Evolutionary conservation across 2,113 vertebrate genomes (phyloP).

Genomic region (Paradoxurus hermaphroditus): DNA sequence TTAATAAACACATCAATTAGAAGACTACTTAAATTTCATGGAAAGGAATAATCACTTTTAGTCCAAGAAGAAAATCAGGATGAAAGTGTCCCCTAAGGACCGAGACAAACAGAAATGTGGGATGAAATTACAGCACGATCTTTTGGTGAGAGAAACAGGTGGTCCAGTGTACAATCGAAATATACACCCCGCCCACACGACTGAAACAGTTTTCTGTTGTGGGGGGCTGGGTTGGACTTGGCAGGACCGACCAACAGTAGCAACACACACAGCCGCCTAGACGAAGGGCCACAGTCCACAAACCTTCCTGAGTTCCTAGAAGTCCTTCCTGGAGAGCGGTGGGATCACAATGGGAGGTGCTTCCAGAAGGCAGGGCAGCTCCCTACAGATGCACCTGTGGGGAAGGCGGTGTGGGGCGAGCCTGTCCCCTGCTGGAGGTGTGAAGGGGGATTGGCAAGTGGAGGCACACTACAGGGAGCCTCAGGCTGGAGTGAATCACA

Average conservation of each 20-base stretch:
- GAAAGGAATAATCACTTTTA: neutral
- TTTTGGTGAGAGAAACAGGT: neutral
- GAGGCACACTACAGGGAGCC: too few relatives aligned
- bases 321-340: neutral
- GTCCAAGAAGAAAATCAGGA: neutral
- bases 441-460: fast-evolving
- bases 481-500: fast-evolving
- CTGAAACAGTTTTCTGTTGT: too few relatives aligned
- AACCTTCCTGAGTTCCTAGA: fast-evolving
- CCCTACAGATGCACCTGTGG: neutral
- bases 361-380: neutral
- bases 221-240: neutral
- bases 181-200: neutral
- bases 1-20: neutral
- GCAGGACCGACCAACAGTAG: fast-evolving
- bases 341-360: fast-evolving
- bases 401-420: fast-evolving
- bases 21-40: neutral
- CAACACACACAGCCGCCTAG: neutral
- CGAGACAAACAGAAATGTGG: neutral
- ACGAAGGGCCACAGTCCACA: fast-evolving
- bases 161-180: fast-evolving
- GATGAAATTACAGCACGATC: too few relatives aligned
- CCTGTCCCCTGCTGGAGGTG: fast-evolving
- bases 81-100: neutral